Percentiles rank a stretch among this genome's conserved stretches.
Conservation (phyloP, 2,888 invertebrate species). For the Eulithis prunata region DNA sequence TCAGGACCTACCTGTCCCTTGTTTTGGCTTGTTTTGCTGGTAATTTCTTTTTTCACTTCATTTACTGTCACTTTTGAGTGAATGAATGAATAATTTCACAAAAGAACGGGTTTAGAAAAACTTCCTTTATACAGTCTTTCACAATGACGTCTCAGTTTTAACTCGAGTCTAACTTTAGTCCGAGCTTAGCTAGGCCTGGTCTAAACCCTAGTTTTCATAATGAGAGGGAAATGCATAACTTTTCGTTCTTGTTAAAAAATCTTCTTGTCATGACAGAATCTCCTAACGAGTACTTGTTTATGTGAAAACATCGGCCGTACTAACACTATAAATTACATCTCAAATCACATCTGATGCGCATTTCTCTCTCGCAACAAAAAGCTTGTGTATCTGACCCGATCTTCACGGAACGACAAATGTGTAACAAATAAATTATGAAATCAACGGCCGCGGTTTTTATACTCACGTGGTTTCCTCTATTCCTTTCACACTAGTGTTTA, state of each 20-base stretch:
- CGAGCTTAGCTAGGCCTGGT: too few relatives aligned
- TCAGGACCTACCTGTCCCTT: too few relatives aligned
- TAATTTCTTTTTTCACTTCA: too few relatives aligned
- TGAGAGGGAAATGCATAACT: neutral
- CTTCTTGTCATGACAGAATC: constrained; percentile 34
- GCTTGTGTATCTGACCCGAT: constrained; percentile 80
- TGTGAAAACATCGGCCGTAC: constrained; percentile 70
- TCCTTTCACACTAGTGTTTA: constrained; percentile 52
- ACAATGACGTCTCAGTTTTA: too few relatives aligned
- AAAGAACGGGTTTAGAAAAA: too few relatives aligned
- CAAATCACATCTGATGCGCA: constrained; percentile 82
- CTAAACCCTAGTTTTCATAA: too few relatives aligned
- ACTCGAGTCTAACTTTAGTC: too few relatives aligned
- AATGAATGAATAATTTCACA: too few relatives aligned
- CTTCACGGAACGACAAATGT: constrained; percentile 84
- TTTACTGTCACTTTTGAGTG: too few relatives aligned
- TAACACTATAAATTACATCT: constrained; percentile 81
- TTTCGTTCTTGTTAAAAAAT: constrained; percentile 28
- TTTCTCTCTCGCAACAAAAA: constrained; percentile 79
- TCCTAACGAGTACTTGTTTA: constrained; percentile 61
- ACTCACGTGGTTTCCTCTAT: constrained; percentile 61
- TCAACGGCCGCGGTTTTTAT: constrained; percentile 81
- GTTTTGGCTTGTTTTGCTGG: too few relatives aligned
- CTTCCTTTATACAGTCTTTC: too few relatives aligned
- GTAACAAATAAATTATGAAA: constrained; percentile 85